A percentile compares a stretch with the other conserved stretches of the same genome.
phyloP scores from a whole-genome alignment of 1,140 invertebrate species.

The Diabrotica virgifera region DNA sequence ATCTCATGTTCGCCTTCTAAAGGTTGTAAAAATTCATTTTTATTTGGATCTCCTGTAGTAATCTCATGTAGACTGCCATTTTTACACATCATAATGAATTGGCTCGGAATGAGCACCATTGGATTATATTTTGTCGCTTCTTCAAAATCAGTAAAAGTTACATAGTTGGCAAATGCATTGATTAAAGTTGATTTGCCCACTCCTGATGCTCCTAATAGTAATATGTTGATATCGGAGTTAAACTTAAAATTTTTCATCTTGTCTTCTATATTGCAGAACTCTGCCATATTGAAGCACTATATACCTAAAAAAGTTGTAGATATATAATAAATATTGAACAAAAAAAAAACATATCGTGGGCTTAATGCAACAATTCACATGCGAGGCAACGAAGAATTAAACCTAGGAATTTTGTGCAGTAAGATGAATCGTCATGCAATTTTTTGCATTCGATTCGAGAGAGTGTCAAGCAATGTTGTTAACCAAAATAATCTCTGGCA shows the following conservation, averaged over 20 bases:
- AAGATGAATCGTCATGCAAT: too few species aligned
- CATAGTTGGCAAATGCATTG: conserved; percentile 43
- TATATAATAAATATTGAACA: too few species aligned
- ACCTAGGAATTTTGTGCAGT: too few species aligned
- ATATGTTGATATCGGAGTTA: conserved; percentile 39
- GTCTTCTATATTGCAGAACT: conserved; percentile 4
- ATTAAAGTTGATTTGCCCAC: conserved; percentile 46
- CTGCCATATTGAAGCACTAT: not conserved
- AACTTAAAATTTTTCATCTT: conserved; percentile 17
- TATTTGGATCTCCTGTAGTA: conserved; percentile 33
- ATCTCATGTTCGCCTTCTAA: too few species aligned
- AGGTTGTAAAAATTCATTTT: conserved; percentile 32
- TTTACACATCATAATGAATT: conserved; percentile 34
- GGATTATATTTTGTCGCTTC: conserved; percentile 31
- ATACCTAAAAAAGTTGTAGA: too few species aligned
- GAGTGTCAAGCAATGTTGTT: too few species aligned
- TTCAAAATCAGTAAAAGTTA: conserved; percentile 33
- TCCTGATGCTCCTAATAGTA: conserved; percentile 43
- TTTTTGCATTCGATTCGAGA: too few species aligned
- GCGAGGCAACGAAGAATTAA: too few species aligned
- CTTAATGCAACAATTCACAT: too few species aligned
- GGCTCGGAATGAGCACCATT: conserved; percentile 36
- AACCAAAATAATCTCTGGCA: too few species aligned
- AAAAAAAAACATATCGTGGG: too few species aligned
- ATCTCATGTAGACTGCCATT: conserved; percentile 26